phyloP scores from a whole-genome alignment of 1,140 invertebrate genomes.

The Hetaerina americana region DNA sequence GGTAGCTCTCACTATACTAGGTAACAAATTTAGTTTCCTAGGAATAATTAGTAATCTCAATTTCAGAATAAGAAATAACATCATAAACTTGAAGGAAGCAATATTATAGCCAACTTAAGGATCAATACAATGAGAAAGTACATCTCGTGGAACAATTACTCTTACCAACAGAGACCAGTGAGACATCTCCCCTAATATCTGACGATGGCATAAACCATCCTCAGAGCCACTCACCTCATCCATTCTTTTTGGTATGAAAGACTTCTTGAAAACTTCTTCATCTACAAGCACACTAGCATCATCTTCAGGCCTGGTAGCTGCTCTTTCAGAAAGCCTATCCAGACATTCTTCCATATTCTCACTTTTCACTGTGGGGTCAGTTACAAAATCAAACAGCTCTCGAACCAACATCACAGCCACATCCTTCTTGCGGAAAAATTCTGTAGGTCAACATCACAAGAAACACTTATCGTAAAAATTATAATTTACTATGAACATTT shows the following conservation, averaged over 20 bases:
- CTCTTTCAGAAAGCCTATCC: slow-evolving; percentile 52
- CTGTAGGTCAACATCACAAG: slow-evolving; percentile 31
- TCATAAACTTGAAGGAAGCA: no score
- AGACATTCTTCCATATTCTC: slow-evolving; percentile 71
- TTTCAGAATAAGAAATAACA: no score
- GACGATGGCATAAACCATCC: no score
- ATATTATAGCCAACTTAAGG: no score
- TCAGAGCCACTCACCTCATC: slow-evolving; percentile 65
- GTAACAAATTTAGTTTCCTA: no score
- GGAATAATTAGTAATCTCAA: no score
- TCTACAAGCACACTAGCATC: slow-evolving; percentile 56
- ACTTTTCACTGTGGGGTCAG: slow-evolving; percentile 70
- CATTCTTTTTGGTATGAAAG: slow-evolving; percentile 89
- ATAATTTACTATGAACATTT: neutral
- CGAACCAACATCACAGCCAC: slow-evolving; percentile 83
- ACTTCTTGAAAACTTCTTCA: slow-evolving; percentile 85
- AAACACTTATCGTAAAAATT: neutral
- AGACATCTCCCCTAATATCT: no score
- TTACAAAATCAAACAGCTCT: slow-evolving; percentile 92
- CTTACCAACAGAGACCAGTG: no score
- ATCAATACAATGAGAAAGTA: no score
- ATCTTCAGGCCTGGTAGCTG: slow-evolving; percentile 40
- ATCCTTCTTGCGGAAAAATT: slow-evolving; percentile 82
- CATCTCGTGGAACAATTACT: no score
- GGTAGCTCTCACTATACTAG: no score